Percentiles rank a stretch among this genome's conserved stretches.
phyloP scores from a whole-genome alignment of 2,113 vertebrate species.

The Corythoichthys intestinalis region DNA sequence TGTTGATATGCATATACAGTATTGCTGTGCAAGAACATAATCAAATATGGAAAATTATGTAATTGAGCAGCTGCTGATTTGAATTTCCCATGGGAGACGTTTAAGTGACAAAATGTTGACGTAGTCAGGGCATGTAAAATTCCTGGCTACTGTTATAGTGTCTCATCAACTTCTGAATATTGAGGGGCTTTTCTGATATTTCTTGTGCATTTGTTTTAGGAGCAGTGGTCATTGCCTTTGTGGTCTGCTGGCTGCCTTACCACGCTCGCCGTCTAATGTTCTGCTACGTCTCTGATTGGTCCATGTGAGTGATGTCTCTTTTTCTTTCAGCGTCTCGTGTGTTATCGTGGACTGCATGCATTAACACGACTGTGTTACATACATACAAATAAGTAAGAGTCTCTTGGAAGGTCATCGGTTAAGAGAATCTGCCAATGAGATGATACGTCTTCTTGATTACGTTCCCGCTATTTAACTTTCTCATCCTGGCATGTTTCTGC shows the following conservation, averaged over 20 bases:
- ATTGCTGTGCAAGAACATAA: too few relatives aligned
- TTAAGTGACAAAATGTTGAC: neutral
- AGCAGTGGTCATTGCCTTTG: constrained; percentile 91
- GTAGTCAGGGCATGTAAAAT: neutral
- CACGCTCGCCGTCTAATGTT: constrained; percentile 92
- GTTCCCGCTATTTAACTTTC: constrained; percentile 26
- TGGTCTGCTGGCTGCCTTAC: constrained; percentile 96
- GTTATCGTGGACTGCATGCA: neutral
- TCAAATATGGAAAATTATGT: too few relatives aligned
- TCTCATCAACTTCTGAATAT: neutral
- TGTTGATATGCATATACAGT: neutral
- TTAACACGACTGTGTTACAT: neutral
- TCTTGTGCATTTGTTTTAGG: constrained; percentile 64
- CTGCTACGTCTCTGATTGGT: constrained; percentile 87
- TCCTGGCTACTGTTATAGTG: neutral
- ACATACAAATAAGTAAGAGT: neutral
- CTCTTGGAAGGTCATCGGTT: constrained; percentile 24
- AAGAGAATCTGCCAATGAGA: constrained; percentile 9
- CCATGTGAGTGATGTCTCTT: constrained; percentile 79
- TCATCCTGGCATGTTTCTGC: neutral
- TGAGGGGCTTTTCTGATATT: neutral
- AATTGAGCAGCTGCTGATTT: too few relatives aligned
- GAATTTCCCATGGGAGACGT: neutral
- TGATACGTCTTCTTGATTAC: constrained; percentile 32
- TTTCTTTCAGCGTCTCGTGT: constrained; percentile 1